Percentiles rank a stretch among this genome's conserved stretches.
Evolutionary conservation across 2,113 vertebrate genomes (phyloP).

Genomic region (Carassius gibelio): DNA sequence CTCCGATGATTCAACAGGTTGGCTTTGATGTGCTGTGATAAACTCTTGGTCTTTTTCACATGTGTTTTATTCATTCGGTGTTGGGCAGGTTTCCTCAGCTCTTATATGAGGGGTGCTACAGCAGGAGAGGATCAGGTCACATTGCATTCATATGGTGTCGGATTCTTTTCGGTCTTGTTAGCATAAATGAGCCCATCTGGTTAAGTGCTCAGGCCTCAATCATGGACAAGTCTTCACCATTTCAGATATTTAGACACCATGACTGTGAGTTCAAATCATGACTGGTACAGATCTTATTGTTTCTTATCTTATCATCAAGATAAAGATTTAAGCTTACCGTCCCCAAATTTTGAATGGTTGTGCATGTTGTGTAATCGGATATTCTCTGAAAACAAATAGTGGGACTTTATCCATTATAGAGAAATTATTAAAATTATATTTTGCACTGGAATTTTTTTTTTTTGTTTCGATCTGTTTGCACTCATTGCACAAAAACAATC

Average conservation of each 20-base stretch:
- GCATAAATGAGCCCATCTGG: slow-evolving; percentile 37
- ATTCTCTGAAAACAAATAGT: too few relatives aligned
- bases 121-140: slow-evolving; percentile 30
- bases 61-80: slow-evolving; percentile 7
- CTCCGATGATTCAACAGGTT: not conserved
- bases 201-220: slow-evolving; percentile 23
- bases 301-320: too few relatives aligned
- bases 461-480: too few relatives aligned
- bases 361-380: too few relatives aligned
- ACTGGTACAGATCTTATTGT: not conserved
- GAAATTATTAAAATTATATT: too few relatives aligned
- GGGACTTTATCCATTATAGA: too few relatives aligned
- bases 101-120: slow-evolving; percentile 25
- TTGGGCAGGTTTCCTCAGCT: slow-evolving; percentile 6
- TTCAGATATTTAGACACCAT: slow-evolving; percentile 14
- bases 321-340: too few relatives aligned
- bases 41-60: not conserved
- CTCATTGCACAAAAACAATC: too few relatives aligned
- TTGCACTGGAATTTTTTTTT: too few relatives aligned
- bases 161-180: slow-evolving; percentile 50
- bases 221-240: not conserved
- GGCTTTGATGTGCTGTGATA: slow-evolving; percentile 7
- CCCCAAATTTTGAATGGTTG: too few relatives aligned
- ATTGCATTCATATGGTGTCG: slow-evolving; percentile 35
- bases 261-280: not conserved